Percentiles rank a stretch among this genome's conserved stretches.
These are phyloP conservation scores for Australoheros facetus DNA, from an alignment of 2,797 vertebrate species.

Conservation along the genomic window DNA sequence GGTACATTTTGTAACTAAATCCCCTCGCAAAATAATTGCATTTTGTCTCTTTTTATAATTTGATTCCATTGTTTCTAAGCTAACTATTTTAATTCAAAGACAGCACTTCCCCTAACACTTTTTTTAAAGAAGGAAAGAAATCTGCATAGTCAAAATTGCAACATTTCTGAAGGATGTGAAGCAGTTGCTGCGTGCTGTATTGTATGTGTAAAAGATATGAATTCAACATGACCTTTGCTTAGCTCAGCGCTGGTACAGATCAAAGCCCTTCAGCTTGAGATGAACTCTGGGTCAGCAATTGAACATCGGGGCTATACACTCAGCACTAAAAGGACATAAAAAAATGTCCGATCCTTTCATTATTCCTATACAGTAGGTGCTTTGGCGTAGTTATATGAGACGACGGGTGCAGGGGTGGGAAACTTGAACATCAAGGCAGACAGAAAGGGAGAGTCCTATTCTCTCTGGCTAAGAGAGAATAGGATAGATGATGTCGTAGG, in stretches of 20 bases:
- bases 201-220: background rate
- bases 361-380: slow-evolving; percentile 21
- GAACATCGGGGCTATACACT: background rate
- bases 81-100: fast-evolving
- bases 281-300: slow-evolving; percentile 2
- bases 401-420: background rate
- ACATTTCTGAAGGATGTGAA: background rate
- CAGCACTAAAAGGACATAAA: slow-evolving; percentile 16
- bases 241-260: slow-evolving; percentile 22
- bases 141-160: background rate
- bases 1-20: background rate
- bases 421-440: background rate
- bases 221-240: slow-evolving; percentile 11
- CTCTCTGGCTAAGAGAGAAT: background rate
- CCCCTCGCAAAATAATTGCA: background rate
- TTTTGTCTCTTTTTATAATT: slow-evolving; percentile 2
- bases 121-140: background rate
- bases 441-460: background rate
- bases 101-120: fast-evolving
- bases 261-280: slow-evolving; percentile 20
- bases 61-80: background rate
- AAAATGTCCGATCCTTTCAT: slow-evolving; percentile 35
- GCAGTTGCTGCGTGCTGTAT: background rate
- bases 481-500: background rate
- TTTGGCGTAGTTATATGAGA: slow-evolving; percentile 4